Conservation (phyloP, 2,797 vertebrate genomes). For the Sparidentex hasta region DNA sequence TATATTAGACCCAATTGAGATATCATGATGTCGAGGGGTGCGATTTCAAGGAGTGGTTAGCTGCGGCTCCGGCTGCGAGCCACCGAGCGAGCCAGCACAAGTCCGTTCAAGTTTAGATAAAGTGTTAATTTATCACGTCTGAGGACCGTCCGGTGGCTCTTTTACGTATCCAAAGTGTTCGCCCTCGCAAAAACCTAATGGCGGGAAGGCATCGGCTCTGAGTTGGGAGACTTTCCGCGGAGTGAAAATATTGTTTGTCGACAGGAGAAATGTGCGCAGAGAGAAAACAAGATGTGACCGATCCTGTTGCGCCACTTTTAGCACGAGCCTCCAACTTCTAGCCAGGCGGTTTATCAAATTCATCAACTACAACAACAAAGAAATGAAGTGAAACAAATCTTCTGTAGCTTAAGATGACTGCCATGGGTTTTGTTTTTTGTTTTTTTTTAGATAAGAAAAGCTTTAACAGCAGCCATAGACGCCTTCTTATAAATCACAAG, state of each 20-base stretch:
- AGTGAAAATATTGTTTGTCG: conserved; percentile 13
- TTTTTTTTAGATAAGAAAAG: too few relatives aligned
- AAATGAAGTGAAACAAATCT: background rate
- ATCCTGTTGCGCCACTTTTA: conserved; percentile 61
- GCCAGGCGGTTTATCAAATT: background rate
- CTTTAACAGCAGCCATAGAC: background rate
- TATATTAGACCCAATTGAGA: background rate
- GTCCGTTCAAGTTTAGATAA: conserved; percentile 56
- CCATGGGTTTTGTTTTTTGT: too few relatives aligned
- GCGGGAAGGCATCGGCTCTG: background rate
- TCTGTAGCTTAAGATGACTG: too few relatives aligned
- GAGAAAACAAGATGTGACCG: conserved; percentile 18
- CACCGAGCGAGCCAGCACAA: conserved; percentile 51
- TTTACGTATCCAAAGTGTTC: background rate
- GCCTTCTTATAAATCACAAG: background rate
- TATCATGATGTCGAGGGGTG: conserved; percentile 5
- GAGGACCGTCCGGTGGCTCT: background rate
- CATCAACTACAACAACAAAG: background rate
- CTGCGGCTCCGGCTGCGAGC: background rate
- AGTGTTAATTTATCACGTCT: background rate
- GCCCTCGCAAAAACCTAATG: background rate
- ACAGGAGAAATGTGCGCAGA: conserved; percentile 27
- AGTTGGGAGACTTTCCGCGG: background rate
- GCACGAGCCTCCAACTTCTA: background rate
- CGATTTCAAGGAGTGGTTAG: conserved; percentile 56